Conservation (phyloP, 64 coral and sea anemone genomes). For the Trachythela sp. region DNA sequence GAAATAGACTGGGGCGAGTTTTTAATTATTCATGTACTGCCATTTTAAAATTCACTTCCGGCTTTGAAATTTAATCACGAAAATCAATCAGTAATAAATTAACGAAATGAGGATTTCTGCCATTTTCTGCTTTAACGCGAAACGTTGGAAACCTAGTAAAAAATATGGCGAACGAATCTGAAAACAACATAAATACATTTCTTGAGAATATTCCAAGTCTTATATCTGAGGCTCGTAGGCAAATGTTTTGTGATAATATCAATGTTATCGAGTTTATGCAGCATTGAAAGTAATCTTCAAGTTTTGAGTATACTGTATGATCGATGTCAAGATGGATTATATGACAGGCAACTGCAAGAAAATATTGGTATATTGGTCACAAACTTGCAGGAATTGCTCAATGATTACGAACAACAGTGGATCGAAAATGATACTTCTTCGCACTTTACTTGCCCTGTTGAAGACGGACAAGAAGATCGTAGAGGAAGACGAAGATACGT, state of each 20-base stretch:
- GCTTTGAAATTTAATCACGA: too few relatives aligned
- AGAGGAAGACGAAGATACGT: too few relatives aligned
- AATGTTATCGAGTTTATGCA: too few relatives aligned
- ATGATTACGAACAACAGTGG: constrained; percentile 1
- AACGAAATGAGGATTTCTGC: too few relatives aligned
- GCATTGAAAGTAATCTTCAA: not conserved
- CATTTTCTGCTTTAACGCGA: not conserved
- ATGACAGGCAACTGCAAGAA: too few relatives aligned
- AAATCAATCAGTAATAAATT: too few relatives aligned
- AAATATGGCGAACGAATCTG: not conserved
- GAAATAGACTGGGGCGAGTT: too few relatives aligned
- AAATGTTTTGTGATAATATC: too few relatives aligned
- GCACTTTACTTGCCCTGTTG: too few relatives aligned
- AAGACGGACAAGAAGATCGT: too few relatives aligned
- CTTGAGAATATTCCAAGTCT: not conserved
- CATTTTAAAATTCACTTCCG: too few relatives aligned
- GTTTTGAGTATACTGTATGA: constrained; percentile 9
- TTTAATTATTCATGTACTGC: too few relatives aligned
- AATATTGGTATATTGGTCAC: not conserved
- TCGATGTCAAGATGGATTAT: not conserved
- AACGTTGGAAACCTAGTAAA: not conserved
- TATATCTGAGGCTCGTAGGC: not conserved
- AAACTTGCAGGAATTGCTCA: not conserved
- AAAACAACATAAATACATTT: not conserved
- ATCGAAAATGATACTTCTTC: not conserved